Evolutionary conservation across 2,797 vertebrate species (phyloP).

Genomic region (Alca torda): DNA sequence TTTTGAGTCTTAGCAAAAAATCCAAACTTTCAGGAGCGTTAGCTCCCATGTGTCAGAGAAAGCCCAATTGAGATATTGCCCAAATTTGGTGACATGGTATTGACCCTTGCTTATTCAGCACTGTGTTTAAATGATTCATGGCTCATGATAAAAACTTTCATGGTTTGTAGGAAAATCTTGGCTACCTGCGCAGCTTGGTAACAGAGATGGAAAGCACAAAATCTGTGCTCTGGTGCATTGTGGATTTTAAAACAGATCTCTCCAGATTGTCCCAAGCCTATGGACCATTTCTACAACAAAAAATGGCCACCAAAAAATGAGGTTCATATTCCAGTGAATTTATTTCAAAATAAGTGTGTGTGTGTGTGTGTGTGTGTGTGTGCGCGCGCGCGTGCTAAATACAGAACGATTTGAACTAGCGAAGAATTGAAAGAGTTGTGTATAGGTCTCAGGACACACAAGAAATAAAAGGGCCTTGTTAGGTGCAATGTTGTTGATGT

Average conservation of each 20-base stretch:
- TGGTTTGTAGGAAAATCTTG: not conserved
- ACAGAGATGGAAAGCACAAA: not conserved
- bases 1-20: not conserved
- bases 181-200: not conserved
- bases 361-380: too few relatives aligned
- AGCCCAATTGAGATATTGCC: not conserved
- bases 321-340: not conserved
- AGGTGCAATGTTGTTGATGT: not conserved
- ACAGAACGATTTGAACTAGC: not conserved
- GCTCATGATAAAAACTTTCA: not conserved
- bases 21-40: not conserved
- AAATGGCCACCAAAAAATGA: not conserved
- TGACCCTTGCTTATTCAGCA: not conserved
- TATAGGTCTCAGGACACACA: not conserved
- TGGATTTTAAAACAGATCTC: not conserved
- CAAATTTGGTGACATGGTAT: not conserved
- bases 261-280: not conserved
- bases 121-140: not conserved
- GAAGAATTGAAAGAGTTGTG: not conserved
- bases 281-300: not conserved
- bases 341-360: not conserved
- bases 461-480: not conserved
- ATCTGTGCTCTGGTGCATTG: not conserved
- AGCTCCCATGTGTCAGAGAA: not conserved
- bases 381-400: not conserved